Base-by-base conservation (phyloP, 2,888 invertebrate genomes). In the Stegophylla sp. region DNA sequence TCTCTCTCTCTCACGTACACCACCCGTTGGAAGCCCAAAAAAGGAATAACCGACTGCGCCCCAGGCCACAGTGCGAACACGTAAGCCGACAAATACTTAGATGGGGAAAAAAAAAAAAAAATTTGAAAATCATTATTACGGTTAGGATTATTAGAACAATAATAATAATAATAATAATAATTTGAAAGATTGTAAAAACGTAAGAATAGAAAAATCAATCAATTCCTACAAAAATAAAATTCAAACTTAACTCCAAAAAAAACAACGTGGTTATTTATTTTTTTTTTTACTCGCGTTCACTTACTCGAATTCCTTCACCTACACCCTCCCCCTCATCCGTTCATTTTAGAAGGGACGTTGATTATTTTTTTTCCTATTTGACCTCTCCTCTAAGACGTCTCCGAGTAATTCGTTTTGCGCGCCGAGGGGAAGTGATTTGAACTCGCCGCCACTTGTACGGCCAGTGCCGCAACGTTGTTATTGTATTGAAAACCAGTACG, bases 21-120 rank as follows among this genome's bases (percentile, higher is more conserved):
- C 13, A 74, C 74, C 59, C 45, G 20, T 43, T 74, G 74, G 74
- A 74, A 74, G 74, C 74, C 74, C 74, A 28, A 34, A 61, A 13
- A 66, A 59, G 43, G 17, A 72, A 59, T 34, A 59, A 63, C 61
- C n/a, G 73, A 48, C 51, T 23, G 23, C 23, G 53, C 12, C 34
- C 4, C 7, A 3, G 3, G 4, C 7, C 34, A 7, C 10, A 1
- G 12, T 56, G 10, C 7, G 48, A 10, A 20, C 12, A 56, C n/a
- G 53, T 13, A 13, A 7, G n/a, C 20, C 53, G 20, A 53, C 2
- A 53, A 20, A 23, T 20, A 10, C 56, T 56, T 3, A 23, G 56
- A 13, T 10, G 2, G 12, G 2, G 12, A 45, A 2, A 45, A 45
- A 2, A 45, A 45, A n/a, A n/a, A n/a, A n/a, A n/a, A n/a, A n/a